Evolutionary conservation across 2,113 vertebrate species (phyloP).

Genomic region (Empidonax traillii): DNA sequence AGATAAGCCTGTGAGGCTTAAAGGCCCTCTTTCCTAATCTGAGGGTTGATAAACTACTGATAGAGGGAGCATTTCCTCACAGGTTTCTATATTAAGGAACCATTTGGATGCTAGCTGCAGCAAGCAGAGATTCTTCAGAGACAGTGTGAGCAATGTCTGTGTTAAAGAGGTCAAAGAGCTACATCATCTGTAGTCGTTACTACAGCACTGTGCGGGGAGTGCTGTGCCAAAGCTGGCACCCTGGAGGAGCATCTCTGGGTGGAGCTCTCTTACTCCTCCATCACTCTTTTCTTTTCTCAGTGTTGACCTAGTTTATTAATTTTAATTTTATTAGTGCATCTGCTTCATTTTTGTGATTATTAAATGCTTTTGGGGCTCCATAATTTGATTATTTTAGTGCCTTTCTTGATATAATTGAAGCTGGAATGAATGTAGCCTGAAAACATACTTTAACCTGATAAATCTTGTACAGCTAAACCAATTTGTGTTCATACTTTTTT

Average conservation of each 20-base stretch:
- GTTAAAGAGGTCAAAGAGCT: conserved; percentile 56
- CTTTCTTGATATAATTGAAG: conserved; percentile 45
- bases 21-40: background rate
- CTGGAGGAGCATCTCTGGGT: conserved; percentile 16
- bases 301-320: conserved; percentile 57
- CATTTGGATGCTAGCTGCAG: conserved; percentile 15
- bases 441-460: conserved; percentile 62
- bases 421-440: conserved; percentile 42
- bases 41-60: conserved; percentile 1
- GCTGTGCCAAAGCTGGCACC: background rate
- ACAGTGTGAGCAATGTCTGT: conserved; percentile 15
- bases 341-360: conserved; percentile 57
- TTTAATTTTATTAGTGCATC: conserved; percentile 58
- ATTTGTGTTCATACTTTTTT: conserved; percentile 44
- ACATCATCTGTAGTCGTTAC: conserved; percentile 34
- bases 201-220: background rate
- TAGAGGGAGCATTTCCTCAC: conserved; percentile 22
- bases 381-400: conserved; percentile 66
- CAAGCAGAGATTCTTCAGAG: background rate
- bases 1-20: background rate
- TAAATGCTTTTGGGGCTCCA: conserved; percentile 51
- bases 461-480: conserved; percentile 53
- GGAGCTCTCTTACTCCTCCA: conserved; percentile 24
- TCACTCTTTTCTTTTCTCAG: background rate
- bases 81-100: conserved; percentile 12